Evolutionary conservation across 2,797 vertebrate genomes (phyloP).

Genomic region (Spinibarbus caldwelli): DNA sequence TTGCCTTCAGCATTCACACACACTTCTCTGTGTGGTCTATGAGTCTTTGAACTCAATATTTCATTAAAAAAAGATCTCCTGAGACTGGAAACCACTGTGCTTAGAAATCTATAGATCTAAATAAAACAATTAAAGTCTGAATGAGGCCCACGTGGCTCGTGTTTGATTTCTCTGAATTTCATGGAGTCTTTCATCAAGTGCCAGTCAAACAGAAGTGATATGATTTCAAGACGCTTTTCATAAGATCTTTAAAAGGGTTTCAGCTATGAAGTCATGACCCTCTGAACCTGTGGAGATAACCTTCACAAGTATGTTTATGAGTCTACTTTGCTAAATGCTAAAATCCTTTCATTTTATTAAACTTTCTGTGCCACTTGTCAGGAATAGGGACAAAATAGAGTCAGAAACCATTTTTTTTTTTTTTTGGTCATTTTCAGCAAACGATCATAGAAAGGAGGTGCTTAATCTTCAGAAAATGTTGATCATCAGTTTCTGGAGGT

Average conservation of each 20-base stretch:
- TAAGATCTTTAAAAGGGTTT: constrained; percentile 31
- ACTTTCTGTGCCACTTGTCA: neutral
- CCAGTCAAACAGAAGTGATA: constrained; percentile 50
- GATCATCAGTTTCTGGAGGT: neutral
- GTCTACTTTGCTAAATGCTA: neutral
- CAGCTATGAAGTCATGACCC: neutral
- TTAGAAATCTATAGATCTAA: constrained; percentile 68
- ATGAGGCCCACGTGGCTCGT: constrained; percentile 49
- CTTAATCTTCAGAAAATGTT: neutral
- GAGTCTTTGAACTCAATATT: constrained; percentile 66
- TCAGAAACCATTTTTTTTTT: neutral
- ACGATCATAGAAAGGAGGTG: neutral
- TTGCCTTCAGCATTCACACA: constrained; percentile 40
- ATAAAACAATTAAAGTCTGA: constrained; percentile 68
- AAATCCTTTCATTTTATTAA: neutral
- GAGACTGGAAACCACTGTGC: constrained; percentile 54
- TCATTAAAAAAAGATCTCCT: constrained; percentile 62
- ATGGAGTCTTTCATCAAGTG: constrained; percentile 48
- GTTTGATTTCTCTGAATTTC: constrained; percentile 49
- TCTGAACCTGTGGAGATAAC: neutral
- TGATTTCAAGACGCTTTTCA: constrained; percentile 43
- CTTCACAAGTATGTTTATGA: constrained; percentile 1
- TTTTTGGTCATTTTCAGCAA: neutral
- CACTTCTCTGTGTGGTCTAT: constrained; percentile 58
- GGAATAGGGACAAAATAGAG: neutral